Base-by-base conservation (phyloP, 23 tunicate species). In the Ciona savignyi region DNA sequence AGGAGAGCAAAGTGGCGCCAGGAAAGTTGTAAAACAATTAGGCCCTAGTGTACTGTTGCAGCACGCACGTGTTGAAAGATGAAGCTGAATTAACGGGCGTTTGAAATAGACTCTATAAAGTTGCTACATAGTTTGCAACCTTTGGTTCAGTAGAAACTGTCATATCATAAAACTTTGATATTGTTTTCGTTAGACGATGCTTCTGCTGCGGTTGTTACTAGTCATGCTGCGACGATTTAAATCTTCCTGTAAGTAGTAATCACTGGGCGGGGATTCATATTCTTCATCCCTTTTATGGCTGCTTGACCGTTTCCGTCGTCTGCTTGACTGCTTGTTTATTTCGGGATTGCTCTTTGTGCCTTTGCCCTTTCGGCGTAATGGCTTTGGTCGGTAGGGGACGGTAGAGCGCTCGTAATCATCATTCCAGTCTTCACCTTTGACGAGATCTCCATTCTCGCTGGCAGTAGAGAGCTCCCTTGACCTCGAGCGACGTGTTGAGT, bases 221-320 rank as follows among this genome's bases (percentile, higher is more conserved):
- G 70, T 3, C 23, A 15, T 19, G 0, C 42, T 32, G 1, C 81
- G 69, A 27, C 88, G 48, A 49, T 77, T 42, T 65, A 33, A 31
- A 35, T 88, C 96, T 72, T 88, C 83, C 33, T 77, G 78, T 74
- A 81, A 61, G 69, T 88, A 88, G 64, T 35, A 88, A 66, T 88
- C 96, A 35, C 96, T 88, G 0, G 86, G 78, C 15, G 96, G 96
- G 30, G 87, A 81, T 32, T 88, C 96, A 4, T 87, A 84, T 30
- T 73, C 86, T 30, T 81, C 85, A 4, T 24, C 24, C 24, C 76
- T 48, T 6, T 26, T 62, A 34, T 63, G 30, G 6, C 56, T 15
- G 56, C 29, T 29, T 65, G 49, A 29, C 27, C 70, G 74, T 4
- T 69, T 51, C 51, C 74, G 25, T 25, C 85, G 78, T 19, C 87